A percentile compares a stretch with the other conserved stretches of the same genome.
These are phyloP conservation scores for Ptilorrhoa leucosticta DNA, from an alignment of 2,113 vertebrate species.

Conservation along the genomic window DNA sequence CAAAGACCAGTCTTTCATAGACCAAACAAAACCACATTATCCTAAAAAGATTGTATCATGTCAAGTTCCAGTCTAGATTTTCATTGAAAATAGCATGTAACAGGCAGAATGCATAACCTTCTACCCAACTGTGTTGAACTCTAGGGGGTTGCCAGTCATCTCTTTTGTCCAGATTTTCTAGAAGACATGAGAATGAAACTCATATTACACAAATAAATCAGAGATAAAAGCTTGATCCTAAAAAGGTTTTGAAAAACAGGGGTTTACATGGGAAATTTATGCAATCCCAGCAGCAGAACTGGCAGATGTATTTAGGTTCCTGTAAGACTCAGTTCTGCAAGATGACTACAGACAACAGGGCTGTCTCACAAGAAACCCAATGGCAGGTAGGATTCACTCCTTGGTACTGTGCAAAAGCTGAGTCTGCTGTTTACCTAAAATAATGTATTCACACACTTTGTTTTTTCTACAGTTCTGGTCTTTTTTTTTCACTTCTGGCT, in stretches of 20 bases:
- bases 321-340: not conserved
- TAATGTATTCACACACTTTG: not conserved
- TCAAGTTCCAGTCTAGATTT: not conserved
- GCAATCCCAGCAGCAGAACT: not conserved
- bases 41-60: not conserved
- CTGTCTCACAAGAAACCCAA: not conserved
- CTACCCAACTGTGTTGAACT: not conserved
- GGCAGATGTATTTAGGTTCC: not conserved
- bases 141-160: not conserved
- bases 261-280: not conserved
- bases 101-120: not conserved
- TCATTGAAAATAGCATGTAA: not conserved
- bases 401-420: not conserved
- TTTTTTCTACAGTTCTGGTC: not conserved
- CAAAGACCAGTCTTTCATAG: not conserved
- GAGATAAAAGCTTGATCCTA: not conserved
- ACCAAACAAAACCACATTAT: not conserved
- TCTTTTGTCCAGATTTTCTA: slow-evolving; percentile 1
- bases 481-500: not conserved
- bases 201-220: not conserved
- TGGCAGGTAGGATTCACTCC: not conserved
- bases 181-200: not conserved
- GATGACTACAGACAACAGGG: not conserved
- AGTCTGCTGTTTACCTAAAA: not conserved
- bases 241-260: not conserved